These are phyloP conservation scores for Ciona savignyi DNA, from an alignment of 23 tunicate genomes.

Conservation along the genomic window DNA sequence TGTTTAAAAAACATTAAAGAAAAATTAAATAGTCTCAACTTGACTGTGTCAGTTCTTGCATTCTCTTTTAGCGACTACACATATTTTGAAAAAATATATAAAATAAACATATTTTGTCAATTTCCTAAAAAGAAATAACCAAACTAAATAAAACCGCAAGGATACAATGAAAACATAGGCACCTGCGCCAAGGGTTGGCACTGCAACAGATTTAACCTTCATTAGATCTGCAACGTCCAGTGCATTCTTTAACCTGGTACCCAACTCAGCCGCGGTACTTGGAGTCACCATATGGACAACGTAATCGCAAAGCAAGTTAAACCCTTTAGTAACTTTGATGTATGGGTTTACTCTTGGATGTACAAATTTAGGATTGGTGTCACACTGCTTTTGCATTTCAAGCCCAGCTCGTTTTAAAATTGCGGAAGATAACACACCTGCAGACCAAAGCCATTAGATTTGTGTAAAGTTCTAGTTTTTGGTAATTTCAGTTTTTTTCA, in stretches of 20 bases:
- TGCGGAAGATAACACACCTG: conserved; percentile 36
- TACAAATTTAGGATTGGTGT: background rate
- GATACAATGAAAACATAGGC: too few relatives aligned
- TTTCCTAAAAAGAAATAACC: too few relatives aligned
- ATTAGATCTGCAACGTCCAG: conserved; percentile 39
- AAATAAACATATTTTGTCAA: too few relatives aligned
- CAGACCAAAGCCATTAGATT: too few relatives aligned
- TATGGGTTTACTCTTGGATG: background rate
- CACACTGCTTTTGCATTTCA: conserved; percentile 20
- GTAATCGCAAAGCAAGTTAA: conserved; percentile 26
- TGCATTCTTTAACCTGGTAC: conserved; percentile 14
- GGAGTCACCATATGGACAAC: conserved; percentile 53
- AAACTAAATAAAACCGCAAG: too few relatives aligned
- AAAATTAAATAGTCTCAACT: too few relatives aligned
- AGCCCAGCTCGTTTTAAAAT: conserved; percentile 23
- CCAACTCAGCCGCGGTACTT: background rate
- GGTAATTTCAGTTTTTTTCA: too few relatives aligned
- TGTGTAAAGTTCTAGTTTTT: too few relatives aligned
- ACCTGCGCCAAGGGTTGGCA: conserved; percentile 56
- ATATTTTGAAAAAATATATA: too few relatives aligned
- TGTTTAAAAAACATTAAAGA: too few relatives aligned
- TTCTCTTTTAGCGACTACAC: too few relatives aligned
- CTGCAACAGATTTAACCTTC: conserved; percentile 26
- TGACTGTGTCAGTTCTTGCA: too few relatives aligned
- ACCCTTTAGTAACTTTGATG: conserved; percentile 18